These are phyloP conservation scores for Agapornis canus DNA, from an alignment of 2,797 vertebrate species.

Conservation along the genomic window DNA sequence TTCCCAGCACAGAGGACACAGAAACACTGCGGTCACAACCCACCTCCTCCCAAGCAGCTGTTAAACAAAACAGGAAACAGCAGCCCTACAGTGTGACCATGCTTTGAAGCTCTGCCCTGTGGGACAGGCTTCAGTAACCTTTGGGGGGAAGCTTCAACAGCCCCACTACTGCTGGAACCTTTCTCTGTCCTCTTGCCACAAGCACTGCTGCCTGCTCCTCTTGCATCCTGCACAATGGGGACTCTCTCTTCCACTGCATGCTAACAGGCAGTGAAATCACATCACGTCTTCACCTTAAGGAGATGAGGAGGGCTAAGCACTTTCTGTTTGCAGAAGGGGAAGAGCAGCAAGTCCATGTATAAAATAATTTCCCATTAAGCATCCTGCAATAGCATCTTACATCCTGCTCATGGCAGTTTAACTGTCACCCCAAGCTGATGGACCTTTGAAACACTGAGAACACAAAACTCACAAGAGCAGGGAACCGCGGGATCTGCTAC, in stretches of 20 bases:
- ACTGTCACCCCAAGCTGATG: neutral
- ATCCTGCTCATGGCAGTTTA: neutral
- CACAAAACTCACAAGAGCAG: neutral
- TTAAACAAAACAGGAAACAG: neutral
- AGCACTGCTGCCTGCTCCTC: neutral
- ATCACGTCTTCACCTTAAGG: fast-evolving
- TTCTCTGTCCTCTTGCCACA: neutral
- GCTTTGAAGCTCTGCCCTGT: neutral
- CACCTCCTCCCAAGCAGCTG: conserved; percentile 5
- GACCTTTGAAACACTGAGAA: neutral
- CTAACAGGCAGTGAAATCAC: neutral
- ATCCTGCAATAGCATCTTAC: neutral
- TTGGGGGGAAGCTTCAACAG: neutral
- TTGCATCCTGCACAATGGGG: fast-evolving
- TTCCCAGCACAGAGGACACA: neutral
- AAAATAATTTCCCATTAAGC: neutral
- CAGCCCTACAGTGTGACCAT: fast-evolving
- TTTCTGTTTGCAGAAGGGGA: neutral
- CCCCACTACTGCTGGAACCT: neutral
- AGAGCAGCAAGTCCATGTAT: neutral
- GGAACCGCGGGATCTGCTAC: neutral
- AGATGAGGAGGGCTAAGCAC: neutral
- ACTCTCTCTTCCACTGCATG: neutral
- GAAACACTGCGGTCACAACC: neutral
- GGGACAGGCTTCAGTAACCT: neutral